phyloP scores from a whole-genome alignment of 2,888 invertebrate species.

The Leptopilina myrica region DNA sequence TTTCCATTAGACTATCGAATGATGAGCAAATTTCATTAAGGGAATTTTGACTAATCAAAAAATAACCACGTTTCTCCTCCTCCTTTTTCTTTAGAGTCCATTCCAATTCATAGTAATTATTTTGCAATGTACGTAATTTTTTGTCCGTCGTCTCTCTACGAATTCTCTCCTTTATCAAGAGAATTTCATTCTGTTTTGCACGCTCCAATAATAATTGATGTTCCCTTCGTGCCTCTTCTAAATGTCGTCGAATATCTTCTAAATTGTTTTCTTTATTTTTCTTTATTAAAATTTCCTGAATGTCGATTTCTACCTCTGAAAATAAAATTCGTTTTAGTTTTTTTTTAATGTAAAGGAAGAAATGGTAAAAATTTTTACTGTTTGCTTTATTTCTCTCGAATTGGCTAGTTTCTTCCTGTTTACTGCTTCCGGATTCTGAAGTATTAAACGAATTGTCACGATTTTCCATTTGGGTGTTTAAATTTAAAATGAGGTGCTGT shows the following conservation, averaged over 20 bases:
- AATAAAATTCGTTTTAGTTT: not conserved
- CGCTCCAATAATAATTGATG: conserved; percentile 64
- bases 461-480: conserved; percentile 11
- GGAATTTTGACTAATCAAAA: conserved; percentile 68
- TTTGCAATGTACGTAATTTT: conserved; percentile 62
- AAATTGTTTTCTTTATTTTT: conserved; percentile 21
- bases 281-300: conserved; percentile 3
- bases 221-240: conserved; percentile 59
- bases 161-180: conserved; percentile 66
- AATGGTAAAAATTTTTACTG: not conserved
- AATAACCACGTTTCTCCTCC: conserved; percentile 64
- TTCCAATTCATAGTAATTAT: conserved; percentile 64
- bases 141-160: conserved; percentile 67
- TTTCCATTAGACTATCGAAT: conserved; percentile 66
- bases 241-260: conserved; percentile 48
- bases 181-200: conserved; percentile 55
- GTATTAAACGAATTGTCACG: not conserved
- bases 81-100: conserved; percentile 64
- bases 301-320: conserved; percentile 14
- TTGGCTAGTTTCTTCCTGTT: not conserved
- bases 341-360: not conserved
- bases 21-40: conserved; percentile 69
- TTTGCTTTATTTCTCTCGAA: not conserved
- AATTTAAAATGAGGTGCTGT: not conserved
- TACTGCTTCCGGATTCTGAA: not conserved